phyloP scores from a whole-genome alignment of 1,140 invertebrate genomes.

The Drosophila parvula region DNA sequence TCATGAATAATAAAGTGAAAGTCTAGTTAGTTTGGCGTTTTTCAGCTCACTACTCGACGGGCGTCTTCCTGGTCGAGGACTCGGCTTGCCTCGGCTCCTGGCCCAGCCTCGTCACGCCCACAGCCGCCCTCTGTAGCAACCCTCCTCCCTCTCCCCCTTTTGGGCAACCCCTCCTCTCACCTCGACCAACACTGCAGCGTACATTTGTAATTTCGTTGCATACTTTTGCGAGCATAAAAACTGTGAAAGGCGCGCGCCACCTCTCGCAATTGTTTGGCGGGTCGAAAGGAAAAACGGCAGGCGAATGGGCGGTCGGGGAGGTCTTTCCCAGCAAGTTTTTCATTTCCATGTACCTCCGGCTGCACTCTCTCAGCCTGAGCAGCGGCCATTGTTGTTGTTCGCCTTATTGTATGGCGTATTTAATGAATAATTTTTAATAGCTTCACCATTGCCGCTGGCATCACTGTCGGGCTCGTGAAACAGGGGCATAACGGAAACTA shows the following conservation, averaged over 20 bases:
- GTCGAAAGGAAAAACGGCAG: conserved; percentile 12
- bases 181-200: conserved; percentile 42
- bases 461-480: conserved; percentile 18
- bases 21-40: conserved; percentile 79
- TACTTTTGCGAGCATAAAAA: conserved; percentile 68
- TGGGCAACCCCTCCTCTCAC: conserved; percentile 1
- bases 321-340: conserved; percentile 47
- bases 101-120: conserved; percentile 31
- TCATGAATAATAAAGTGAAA: conserved; percentile 83
- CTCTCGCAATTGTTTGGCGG: conserved; percentile 54
- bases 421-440: conserved; percentile 82
- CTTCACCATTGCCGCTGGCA: conserved; percentile 49
- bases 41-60: conserved; percentile 56
- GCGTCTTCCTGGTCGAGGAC: conserved; percentile 44
- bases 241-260: conserved; percentile 53
- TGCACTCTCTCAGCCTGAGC: conserved; percentile 19
- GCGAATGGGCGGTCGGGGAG: conserved; percentile 8
- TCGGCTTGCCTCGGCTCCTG: conserved; percentile 8
- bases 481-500: conserved; percentile 18
- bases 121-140: conserved; percentile 2
- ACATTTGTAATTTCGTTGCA: conserved; percentile 82
- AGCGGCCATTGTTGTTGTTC: conserved; percentile 35
- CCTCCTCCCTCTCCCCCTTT: not conserved
- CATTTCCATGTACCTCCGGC: conserved; percentile 64
- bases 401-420: conserved; percentile 69